Evolutionary conservation across 2,113 vertebrate genomes (phyloP).

Genomic region (Bambusicola thoracicus): DNA sequence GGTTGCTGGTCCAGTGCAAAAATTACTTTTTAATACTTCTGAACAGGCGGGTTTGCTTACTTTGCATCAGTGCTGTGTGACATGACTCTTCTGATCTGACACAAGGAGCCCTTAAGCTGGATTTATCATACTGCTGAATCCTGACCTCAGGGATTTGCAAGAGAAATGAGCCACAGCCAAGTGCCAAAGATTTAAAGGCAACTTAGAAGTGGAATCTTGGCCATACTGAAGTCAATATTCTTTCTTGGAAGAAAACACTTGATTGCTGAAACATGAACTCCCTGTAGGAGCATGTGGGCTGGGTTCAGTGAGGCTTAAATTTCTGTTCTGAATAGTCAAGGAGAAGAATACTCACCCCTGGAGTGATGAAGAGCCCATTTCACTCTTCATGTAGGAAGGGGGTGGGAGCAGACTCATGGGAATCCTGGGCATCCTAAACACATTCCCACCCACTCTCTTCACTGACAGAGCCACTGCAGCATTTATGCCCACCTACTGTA

Average conservation of each 20-base stretch:
- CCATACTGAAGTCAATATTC: background rate
- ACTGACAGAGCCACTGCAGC: background rate
- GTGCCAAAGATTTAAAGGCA: background rate
- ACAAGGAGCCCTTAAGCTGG: slow-evolving; percentile 49
- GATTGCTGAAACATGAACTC: background rate
- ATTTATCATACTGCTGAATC: slow-evolving; percentile 58
- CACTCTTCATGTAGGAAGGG: background rate
- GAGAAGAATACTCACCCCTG: background rate
- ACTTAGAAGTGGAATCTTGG: background rate
- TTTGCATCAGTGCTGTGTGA: background rate
- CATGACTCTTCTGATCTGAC: slow-evolving; percentile 8
- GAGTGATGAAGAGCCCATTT: background rate
- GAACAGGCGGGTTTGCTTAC: background rate
- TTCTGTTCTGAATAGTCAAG: background rate
- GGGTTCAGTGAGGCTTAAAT: background rate
- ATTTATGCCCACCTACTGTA: background rate
- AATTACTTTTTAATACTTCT: background rate
- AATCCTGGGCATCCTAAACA: background rate
- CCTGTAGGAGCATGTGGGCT: background rate
- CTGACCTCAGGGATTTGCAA: slow-evolving; percentile 33
- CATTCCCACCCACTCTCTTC: background rate
- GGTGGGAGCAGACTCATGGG: background rate
- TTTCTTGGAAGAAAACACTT: background rate
- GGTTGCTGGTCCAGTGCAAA: background rate
- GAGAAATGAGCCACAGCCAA: slow-evolving; percentile 35